Percentiles rank a stretch among this genome's conserved stretches.
Evolutionary conservation across 1,140 invertebrate species (phyloP).

Genomic region (Drosophila mojavensis): DNA sequence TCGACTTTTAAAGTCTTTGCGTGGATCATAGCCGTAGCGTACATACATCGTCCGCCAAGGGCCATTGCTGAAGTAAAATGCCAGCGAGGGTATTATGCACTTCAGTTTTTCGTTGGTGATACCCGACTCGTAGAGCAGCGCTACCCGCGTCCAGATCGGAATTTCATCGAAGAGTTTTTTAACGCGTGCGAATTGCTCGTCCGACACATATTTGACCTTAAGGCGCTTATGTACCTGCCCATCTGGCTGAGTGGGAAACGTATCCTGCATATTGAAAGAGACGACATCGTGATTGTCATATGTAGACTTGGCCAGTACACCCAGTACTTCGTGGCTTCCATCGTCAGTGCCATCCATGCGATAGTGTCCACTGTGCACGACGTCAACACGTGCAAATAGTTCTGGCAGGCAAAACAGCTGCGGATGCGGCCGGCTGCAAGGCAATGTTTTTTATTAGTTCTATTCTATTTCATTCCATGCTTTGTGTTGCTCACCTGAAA

Average conservation of each 20-base stretch:
- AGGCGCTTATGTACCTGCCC: constrained; percentile 83
- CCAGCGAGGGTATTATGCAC: constrained; percentile 91
- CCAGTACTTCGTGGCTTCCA: constrained; percentile 71
- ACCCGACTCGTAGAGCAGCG: constrained; percentile 88
- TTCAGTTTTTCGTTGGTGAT: constrained; percentile 88
- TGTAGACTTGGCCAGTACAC: constrained; percentile 85
- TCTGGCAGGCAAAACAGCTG: constrained; percentile 90
- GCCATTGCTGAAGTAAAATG: constrained; percentile 93
- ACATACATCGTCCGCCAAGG: constrained; percentile 96
- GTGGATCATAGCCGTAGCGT: constrained; percentile 93
- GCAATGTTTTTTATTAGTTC: not conserved
- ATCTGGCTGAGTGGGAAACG: constrained; percentile 71
- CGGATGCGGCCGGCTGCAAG: constrained; percentile 84
- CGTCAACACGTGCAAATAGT: constrained; percentile 91
- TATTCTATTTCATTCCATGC: not conserved
- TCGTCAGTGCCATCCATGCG: constrained; percentile 83
- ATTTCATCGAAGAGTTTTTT: constrained; percentile 88
- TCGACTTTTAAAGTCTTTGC: constrained; percentile 90
- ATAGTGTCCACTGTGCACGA: constrained; percentile 86
- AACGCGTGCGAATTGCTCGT: constrained; percentile 73
- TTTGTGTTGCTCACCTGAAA: constrained; percentile 84
- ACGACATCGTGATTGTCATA: constrained; percentile 84
- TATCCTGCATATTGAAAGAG: constrained; percentile 70
- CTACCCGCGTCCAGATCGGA: constrained; percentile 94
- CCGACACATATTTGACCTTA: constrained; percentile 78